These are phyloP conservation scores for Vidua chalybeata DNA, from an alignment of 2,113 vertebrate species.

Conservation along the genomic window DNA sequence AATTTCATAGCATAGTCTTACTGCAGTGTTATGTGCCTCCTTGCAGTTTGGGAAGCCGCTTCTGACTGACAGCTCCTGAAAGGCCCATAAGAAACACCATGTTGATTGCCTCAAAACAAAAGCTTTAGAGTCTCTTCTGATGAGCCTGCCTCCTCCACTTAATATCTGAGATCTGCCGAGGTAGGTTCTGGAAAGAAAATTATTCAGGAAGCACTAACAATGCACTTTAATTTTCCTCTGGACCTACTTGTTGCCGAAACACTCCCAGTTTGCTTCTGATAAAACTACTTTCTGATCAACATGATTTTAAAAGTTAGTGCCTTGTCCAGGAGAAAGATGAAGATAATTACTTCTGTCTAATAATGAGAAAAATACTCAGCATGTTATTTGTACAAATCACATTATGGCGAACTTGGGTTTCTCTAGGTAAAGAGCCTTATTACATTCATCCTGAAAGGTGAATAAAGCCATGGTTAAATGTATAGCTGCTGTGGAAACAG, in stretches of 20 bases:
- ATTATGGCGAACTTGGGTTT: background rate
- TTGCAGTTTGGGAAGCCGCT: background rate
- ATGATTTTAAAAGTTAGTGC: background rate
- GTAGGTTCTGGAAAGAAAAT: constrained; percentile 14
- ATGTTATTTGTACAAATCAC: background rate
- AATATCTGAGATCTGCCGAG: background rate
- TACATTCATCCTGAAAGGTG: background rate
- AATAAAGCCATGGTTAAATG: background rate
- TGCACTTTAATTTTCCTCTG: constrained; percentile 25
- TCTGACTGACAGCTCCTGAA: background rate
- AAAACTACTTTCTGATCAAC: background rate
- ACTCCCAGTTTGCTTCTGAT: background rate
- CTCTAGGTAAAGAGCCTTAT: background rate
- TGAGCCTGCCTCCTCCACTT: background rate
- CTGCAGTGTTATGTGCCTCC: background rate
- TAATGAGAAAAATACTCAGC: background rate
- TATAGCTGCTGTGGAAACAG: background rate
- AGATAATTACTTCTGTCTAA: background rate
- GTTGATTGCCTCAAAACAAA: background rate
- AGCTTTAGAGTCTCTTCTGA: background rate
- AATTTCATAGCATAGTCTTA: background rate
- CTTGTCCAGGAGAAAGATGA: background rate
- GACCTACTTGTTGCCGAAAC: background rate
- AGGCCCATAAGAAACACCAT: background rate
- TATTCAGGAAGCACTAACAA: constrained; percentile 28